Percentiles rank a stretch among this genome's conserved stretches.
Evolutionary conservation across 2,113 vertebrate species (phyloP).

Genomic region (Benthochromis sp.): DNA sequence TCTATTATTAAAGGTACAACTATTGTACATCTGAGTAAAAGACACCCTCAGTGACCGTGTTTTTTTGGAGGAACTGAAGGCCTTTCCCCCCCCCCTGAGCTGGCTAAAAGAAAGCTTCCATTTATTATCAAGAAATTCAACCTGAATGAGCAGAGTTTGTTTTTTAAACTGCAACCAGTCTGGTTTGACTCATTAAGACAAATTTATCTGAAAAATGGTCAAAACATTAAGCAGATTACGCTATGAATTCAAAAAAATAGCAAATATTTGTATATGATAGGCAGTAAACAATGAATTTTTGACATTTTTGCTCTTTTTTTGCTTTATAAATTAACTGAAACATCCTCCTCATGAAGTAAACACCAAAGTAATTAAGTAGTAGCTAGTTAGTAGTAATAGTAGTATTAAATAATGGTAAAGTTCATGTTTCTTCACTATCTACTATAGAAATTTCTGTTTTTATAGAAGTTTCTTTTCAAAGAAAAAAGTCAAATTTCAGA

Average conservation of each 20-base stretch:
- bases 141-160: not conserved
- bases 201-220: not conserved
- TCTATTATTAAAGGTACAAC: not conserved
- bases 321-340: not conserved
- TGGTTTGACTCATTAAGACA: not conserved
- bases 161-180: not conserved
- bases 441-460: not conserved
- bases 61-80: not conserved
- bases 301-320: not conserved
- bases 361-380: not conserved
- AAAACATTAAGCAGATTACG: not conserved
- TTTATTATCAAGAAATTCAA: not conserved
- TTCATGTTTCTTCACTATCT: not conserved
- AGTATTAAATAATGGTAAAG: not conserved
- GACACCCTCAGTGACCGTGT: not conserved
- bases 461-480: not conserved
- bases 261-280: not conserved
- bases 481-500: not conserved
- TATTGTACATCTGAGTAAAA: not conserved
- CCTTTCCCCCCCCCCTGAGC: accelerated
- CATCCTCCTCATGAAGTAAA: not conserved
- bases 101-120: not conserved
- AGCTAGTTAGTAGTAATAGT: not conserved
- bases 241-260: not conserved
- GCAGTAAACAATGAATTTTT: not conserved